Evolutionary conservation across 2,888 invertebrate species (phyloP).

Genomic region (Dryocosmus kuriphilus): DNA sequence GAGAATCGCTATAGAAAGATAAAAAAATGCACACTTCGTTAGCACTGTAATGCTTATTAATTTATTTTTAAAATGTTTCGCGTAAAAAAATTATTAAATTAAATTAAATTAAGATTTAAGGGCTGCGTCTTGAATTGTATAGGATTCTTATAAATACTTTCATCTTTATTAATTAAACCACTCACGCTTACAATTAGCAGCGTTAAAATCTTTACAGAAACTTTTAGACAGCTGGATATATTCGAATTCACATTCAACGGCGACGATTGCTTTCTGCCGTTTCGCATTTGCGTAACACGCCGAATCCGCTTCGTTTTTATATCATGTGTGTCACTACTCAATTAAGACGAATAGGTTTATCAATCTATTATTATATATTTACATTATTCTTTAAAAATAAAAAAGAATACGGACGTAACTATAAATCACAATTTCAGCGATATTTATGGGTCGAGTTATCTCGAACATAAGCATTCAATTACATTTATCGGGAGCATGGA

Average conservation of each 20-base stretch:
- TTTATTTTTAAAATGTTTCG: too few relatives aligned
- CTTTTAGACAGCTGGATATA: slow-evolving; percentile 12
- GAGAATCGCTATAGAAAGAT: background rate
- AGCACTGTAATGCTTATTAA: too few relatives aligned
- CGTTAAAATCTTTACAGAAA: slow-evolving; percentile 20
- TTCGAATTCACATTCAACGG: slow-evolving; percentile 18
- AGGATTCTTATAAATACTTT: background rate
- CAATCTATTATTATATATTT: too few relatives aligned
- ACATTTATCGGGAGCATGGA: background rate
- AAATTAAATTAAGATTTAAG: background rate
- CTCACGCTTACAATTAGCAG: background rate
- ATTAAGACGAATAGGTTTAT: slow-evolving; percentile 1
- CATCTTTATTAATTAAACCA: background rate
- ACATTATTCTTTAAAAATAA: background rate
- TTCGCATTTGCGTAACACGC: slow-evolving; percentile 28
- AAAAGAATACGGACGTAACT: background rate
- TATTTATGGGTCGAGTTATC: background rate
- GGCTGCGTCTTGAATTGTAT: background rate
- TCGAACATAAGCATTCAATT: background rate
- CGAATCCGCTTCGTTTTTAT: slow-evolving; percentile 14
- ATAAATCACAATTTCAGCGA: too few relatives aligned
- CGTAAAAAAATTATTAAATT: too few relatives aligned
- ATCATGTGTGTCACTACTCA: slow-evolving; percentile 27
- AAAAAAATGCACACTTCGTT: background rate
- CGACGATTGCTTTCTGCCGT: slow-evolving; percentile 22